Conservation (phyloP, 2,113 vertebrate species). For the Syrrhaptes paradoxus region DNA sequence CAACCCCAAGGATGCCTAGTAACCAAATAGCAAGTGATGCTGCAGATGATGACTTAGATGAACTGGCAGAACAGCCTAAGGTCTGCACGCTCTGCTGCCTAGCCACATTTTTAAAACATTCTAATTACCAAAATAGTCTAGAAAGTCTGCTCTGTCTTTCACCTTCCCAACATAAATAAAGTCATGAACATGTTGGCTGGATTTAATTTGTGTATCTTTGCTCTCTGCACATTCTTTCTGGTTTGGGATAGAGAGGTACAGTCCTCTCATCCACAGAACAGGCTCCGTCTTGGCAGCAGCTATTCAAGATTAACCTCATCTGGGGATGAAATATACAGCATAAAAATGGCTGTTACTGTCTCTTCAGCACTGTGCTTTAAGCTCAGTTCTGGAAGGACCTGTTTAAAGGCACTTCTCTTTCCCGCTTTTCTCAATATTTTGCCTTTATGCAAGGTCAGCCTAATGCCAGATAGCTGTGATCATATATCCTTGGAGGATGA, state of each 20-base stretch:
- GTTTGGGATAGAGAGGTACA: neutral
- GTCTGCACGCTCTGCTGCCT: neutral
- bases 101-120: conserved; percentile 15
- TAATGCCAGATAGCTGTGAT: neutral
- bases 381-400: neutral
- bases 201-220: neutral
- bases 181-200: neutral
- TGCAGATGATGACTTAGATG: neutral
- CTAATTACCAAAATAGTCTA: conserved; percentile 12
- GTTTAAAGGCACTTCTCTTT: neutral
- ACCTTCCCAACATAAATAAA: conserved; percentile 56
- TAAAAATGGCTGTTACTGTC: neutral
- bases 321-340: neutral
- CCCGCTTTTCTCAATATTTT: neutral
- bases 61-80: conserved; percentile 24
- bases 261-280: neutral
- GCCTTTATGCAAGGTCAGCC: neutral
- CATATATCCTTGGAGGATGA: neutral
- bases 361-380: neutral
- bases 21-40: neutral
- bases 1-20: neutral
- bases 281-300: neutral
- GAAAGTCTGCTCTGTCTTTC: conserved; percentile 16
- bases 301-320: neutral
- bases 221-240: conserved; percentile 9